Conservation (phyloP, 2,113 vertebrate genomes). For the Psittacus erithacus region DNA sequence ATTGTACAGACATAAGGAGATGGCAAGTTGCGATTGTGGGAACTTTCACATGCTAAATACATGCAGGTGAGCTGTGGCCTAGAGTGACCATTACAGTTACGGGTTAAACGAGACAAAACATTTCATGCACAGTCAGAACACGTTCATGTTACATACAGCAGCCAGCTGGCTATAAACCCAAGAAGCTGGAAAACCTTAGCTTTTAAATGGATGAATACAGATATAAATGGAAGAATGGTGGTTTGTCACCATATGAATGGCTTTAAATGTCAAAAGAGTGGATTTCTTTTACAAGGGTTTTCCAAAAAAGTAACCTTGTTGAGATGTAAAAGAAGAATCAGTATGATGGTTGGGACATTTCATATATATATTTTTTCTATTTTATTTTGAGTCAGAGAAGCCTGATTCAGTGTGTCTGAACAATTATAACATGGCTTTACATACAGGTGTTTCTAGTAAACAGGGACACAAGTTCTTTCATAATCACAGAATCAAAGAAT, state of each 20-base stretch:
- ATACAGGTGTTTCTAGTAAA: not conserved
- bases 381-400: not conserved
- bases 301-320: conserved; percentile 1
- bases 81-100: not conserved
- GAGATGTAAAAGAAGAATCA: not conserved
- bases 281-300: not conserved
- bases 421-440: not conserved
- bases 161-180: conserved; percentile 55
- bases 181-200: conserved; percentile 43
- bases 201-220: conserved; percentile 38
- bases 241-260: not conserved
- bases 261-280: conserved; percentile 12
- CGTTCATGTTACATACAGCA: conserved; percentile 7
- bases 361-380: not conserved
- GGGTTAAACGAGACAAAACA: not conserved
- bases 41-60: not conserved
- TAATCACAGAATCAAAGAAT: not conserved
- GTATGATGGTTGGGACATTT: not conserved
- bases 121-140: conserved; percentile 18
- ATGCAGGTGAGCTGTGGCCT: conserved; percentile 6
- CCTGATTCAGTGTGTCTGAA: not conserved
- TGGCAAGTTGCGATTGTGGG: not conserved
- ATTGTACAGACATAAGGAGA: fast-evolving
- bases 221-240: conserved; percentile 40
- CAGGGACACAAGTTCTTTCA: not conserved